Conservation (phyloP, 2,113 vertebrate species). For the Thamnophis sirtalis region DNA sequence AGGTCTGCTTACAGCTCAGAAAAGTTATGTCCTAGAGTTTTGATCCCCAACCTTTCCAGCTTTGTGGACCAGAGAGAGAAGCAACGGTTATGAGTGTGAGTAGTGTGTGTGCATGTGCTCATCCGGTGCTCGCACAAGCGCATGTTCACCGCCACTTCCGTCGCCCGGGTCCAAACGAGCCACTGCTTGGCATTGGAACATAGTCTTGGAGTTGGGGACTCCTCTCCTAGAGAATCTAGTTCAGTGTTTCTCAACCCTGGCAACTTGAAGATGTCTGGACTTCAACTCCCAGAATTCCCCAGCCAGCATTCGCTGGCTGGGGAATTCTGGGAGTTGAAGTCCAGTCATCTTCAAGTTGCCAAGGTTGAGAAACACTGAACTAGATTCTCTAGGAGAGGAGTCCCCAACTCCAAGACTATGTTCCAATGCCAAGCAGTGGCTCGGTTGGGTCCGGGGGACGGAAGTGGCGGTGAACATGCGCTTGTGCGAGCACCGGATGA, state of each 20-base stretch:
- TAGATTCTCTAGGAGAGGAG: neutral
- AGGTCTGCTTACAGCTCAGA: neutral
- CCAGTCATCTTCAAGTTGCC: too few relatives aligned
- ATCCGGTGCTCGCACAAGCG: neutral
- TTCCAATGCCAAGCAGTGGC: accelerated
- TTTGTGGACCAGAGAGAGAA: neutral
- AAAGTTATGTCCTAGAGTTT: neutral
- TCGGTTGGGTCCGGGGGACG: accelerated
- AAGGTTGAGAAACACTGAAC: too few relatives aligned
- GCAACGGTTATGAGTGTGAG: neutral
- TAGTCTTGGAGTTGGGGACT: neutral
- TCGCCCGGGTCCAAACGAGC: neutral
- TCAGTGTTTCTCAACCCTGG: too few relatives aligned
- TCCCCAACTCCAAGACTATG: accelerated
- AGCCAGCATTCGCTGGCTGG: too few relatives aligned
- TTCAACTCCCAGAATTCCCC: too few relatives aligned
- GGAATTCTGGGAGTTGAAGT: too few relatives aligned
- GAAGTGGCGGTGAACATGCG: neutral
- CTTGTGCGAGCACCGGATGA: neutral
- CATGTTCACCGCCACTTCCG: neutral
- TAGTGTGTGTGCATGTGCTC: neutral
- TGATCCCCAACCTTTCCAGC: neutral
- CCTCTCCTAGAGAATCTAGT: neutral
- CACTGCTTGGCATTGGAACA: accelerated
- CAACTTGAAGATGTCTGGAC: too few relatives aligned